Conservation (phyloP, 2,888 invertebrate species). For the Eupithecia dodoneata region DNA sequence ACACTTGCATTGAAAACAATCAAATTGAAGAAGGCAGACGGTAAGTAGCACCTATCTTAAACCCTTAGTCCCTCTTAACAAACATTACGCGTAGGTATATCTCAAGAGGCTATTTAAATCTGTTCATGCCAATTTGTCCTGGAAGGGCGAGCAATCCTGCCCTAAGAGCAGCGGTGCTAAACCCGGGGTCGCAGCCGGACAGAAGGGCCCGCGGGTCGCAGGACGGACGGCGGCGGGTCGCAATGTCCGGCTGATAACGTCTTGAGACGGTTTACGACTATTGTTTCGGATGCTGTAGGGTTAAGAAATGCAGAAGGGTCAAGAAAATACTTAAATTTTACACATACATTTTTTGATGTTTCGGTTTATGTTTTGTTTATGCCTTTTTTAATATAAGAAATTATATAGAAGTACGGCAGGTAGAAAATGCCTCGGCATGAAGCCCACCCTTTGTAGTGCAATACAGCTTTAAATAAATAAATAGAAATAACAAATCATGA, state of each 20-base stretch:
- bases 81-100: background rate
- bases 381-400: background rate
- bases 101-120: slow-evolving; percentile 24
- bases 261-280: slow-evolving; percentile 37
- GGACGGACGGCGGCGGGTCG: background rate
- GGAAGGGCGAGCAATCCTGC: background rate
- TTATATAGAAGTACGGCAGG: background rate
- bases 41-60: background rate
- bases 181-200: slow-evolving; percentile 21
- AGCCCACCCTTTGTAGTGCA: too few species aligned
- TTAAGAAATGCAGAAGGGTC: slow-evolving; percentile 15
- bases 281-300: slow-evolving; percentile 30
- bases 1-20: background rate
- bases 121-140: slow-evolving; percentile 26
- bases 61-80: background rate
- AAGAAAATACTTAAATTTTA: background rate
- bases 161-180: slow-evolving; percentile 33
- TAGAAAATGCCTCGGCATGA: too few species aligned
- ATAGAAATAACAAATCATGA: background rate
- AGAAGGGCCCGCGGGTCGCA: slow-evolving; percentile 9
- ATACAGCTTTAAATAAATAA: too few species aligned
- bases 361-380: background rate
- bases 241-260: slow-evolving; percentile 42
- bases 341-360: background rate
- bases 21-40: background rate